Base-by-base conservation (phyloP, 2,888 invertebrate genomes). In the Cheilosia vernalis region DNA sequence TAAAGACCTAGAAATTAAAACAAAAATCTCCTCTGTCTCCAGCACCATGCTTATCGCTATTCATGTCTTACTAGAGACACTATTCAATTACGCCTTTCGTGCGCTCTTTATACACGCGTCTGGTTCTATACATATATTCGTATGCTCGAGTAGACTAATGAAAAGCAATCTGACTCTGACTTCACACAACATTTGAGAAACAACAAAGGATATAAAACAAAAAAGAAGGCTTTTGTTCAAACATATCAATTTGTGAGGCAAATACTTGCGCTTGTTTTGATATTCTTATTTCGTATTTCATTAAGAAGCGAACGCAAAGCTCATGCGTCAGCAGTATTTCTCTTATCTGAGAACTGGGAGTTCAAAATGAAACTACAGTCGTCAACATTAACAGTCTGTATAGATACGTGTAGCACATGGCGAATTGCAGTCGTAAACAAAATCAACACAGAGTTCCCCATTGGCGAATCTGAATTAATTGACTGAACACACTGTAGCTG, bases 391-490 rank as follows among this genome's bases (percentile, higher is more conserved):
- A 49, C 56, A 17, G 21, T 17, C 61, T 37, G 37, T 37, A 37
- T 37, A 37, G 37, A 13, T 60, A 80, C 80, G 76, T 80, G 80
- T 56, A 80, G 69, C 76, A 70, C 84, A 80, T 84, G 76, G 66
- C 61, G 51, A 85, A 81, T 55, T 85, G 80, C 80, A 85, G 56
- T 66, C 70, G 55, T 81, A 85, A 85, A 76, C 76, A 76, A 55
- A 60, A 70, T 74, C 70, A 60, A 72, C 79, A 51, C 53, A 72
- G 51, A 69, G 37, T 17, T 63, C 51, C 51, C 24, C 51, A 24
- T 24, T 69, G 44, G 63, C 67, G 49, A 85, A 85, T 78, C 42
- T 55, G 58, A 76, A 80, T 80, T 85, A 70, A 80, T 76, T 76
- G 79, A 74, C 63, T 79, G 61, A 69, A 64, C 79, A 74, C 60